Evolutionary conservation across 2,797 vertebrate species (phyloP).

Genomic region (Miichthys miiuy): DNA sequence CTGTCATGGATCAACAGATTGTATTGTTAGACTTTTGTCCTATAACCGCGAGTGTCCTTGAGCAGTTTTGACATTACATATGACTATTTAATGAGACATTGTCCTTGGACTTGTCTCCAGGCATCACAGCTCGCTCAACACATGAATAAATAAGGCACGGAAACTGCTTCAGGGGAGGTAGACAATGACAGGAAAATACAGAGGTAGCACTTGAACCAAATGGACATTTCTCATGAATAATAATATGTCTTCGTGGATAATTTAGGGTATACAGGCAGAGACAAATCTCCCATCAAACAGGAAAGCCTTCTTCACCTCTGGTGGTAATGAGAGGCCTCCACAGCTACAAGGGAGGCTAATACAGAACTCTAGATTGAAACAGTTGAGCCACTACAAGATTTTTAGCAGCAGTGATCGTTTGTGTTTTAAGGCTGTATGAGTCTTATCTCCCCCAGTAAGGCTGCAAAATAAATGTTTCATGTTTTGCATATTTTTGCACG

Average conservation of each 20-base stretch:
- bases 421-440: not conserved
- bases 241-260: constrained; percentile 64
- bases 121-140: constrained; percentile 55
- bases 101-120: constrained; percentile 68
- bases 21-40: constrained; percentile 12
- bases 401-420: no score
- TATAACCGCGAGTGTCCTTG: constrained; percentile 32
- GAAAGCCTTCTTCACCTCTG: constrained; percentile 45
- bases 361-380: not conserved
- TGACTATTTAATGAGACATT: constrained; percentile 70
- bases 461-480: not conserved
- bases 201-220: constrained; percentile 68
- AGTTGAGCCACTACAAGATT: not conserved
- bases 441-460: not conserved
- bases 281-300: constrained; percentile 60
- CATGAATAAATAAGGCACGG: constrained; percentile 65
- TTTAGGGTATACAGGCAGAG: constrained; percentile 47
- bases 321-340: constrained; percentile 38
- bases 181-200: constrained; percentile 63
- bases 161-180: constrained; percentile 51
- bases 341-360: constrained; percentile 17
- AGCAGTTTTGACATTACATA: constrained; percentile 43
- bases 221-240: constrained; percentile 75
- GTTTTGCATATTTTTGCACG: not conserved
- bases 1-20: constrained; percentile 10